These are phyloP conservation scores for Cinara cedri DNA, from an alignment of 2,888 invertebrate species.

Conservation along the genomic window DNA sequence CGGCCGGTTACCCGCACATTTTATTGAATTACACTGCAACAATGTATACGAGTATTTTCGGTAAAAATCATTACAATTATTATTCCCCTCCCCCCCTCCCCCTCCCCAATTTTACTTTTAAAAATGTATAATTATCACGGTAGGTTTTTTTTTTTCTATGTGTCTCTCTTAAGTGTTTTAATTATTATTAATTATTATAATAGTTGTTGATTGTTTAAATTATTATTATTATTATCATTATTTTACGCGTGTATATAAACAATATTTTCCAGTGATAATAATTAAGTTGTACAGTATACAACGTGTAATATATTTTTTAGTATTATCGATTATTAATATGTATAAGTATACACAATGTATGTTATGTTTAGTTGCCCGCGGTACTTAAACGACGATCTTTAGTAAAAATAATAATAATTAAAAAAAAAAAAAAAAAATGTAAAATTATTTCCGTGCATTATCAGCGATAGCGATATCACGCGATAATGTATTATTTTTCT, in stretches of 20 bases:
- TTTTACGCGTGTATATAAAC: not conserved
- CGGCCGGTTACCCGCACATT: too few species aligned
- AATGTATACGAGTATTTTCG: not conserved
- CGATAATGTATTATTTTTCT: not conserved
- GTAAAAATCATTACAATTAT: not conserved
- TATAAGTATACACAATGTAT: too few species aligned
- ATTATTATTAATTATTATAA: too few species aligned
- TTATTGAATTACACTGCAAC: too few species aligned
- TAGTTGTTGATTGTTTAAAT: slow-evolving; percentile 43
- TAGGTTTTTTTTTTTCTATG: not conserved
- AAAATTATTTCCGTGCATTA: slow-evolving; percentile 4
- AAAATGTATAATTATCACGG: not conserved
- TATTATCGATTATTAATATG: not conserved
- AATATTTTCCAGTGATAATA: slow-evolving; percentile 48
- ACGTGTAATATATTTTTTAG: not conserved
- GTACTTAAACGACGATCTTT: slow-evolving; percentile 18
- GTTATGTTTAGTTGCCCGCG: slow-evolving; percentile 4
- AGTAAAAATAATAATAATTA: too few species aligned
- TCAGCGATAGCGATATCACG: not conserved
- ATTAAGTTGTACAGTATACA: slow-evolving; percentile 22
- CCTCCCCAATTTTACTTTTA: not conserved
- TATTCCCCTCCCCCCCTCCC: not conserved
- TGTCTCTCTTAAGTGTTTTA: slow-evolving; percentile 23
- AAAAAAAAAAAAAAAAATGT: too few species aligned
- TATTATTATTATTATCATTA: too few species aligned